Evolutionary conservation across 2,113 vertebrate genomes (phyloP), one percentile per base, ranked within the genome.

Genomic region (Datnioides undecimradiatus): DNA sequence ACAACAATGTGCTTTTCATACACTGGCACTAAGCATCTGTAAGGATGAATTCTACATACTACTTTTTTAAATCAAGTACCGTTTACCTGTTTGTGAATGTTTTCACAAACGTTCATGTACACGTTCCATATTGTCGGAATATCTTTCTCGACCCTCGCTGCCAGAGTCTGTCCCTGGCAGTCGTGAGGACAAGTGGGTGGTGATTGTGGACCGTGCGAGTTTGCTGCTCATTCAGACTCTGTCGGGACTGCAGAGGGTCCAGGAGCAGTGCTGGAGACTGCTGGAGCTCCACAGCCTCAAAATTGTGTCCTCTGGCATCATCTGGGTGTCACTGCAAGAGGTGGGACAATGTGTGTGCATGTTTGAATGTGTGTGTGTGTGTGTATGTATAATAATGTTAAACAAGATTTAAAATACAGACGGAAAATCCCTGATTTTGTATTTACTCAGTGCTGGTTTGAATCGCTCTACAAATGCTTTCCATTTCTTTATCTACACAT

Each of bases 211-310:
- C 55, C 85, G 87, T 43, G 84, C 93, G 2, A 88, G 92, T 2
- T 57, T 91, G 62, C 82, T 94, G 31, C 84, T 95, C n/a, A 55
- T 94, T 81, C 93, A 93, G 57, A 77, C 87, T 75, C 70, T 95
- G 59, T 83, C 76, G 49, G 87, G 75, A 14, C 43, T 95, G 21
- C 54, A 76, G 21, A 87, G 43, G 57, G 80, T 85, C 17, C 96
- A 94, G 79, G 94, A 92, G 31, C 83, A 93, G 31, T 52, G 73
- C 73, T 95, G 95, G 95, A 89, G 90, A 45, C 4, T 95, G 48
- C 86, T 96, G 86, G 95, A 96, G 79, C 93, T 95, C 43, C 95
- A 95, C 70, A 93, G 94, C 84, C 60, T 93, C 17, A 95, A 95
- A 86, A 90, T 95, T 0, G 85, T 93, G 19, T 93, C 94, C 1